Conservation (phyloP, 2,797 vertebrate genomes). For the Monodelphis domestica region DNA sequence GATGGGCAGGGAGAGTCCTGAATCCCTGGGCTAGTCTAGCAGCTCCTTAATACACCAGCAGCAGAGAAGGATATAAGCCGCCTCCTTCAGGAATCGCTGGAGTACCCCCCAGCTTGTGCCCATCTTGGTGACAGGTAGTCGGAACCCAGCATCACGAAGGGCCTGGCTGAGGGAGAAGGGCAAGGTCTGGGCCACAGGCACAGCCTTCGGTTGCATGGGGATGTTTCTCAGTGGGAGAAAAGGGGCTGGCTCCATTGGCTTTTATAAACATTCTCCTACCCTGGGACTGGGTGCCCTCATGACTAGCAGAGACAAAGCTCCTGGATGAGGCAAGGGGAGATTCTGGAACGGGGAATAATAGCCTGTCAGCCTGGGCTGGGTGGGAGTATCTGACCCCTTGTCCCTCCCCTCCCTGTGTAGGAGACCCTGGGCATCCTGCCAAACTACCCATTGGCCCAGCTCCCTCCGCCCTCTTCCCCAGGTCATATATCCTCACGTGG, state of each 20-base stretch:
- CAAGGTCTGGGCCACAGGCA: slow-evolving; percentile 83
- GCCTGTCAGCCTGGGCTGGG: slow-evolving; percentile 67
- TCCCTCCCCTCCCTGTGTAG: background rate
- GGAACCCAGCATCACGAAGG: slow-evolving; percentile 83
- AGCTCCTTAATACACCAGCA: slow-evolving; percentile 95
- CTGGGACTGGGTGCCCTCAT: slow-evolving; percentile 50
- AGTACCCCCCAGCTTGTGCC: slow-evolving; percentile 75
- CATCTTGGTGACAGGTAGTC: slow-evolving; percentile 78
- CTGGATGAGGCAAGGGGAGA: slow-evolving; percentile 35
- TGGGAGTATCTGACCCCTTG: slow-evolving; percentile 19
- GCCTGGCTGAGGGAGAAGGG: slow-evolving; percentile 76
- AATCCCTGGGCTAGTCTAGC: slow-evolving; percentile 86
- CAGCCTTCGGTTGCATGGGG: slow-evolving; percentile 51
- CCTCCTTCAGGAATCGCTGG: slow-evolving; percentile 88
- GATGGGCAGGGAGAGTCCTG: background rate
- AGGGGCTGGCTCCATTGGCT: slow-evolving; percentile 44
- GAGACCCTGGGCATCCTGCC: background rate
- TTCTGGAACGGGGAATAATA: background rate
- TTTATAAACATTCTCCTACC: slow-evolving; percentile 65
- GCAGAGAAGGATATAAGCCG: slow-evolving; percentile 92
- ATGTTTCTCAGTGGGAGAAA: slow-evolving; percentile 36
- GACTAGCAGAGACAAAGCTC: slow-evolving; percentile 63
- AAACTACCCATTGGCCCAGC: background rate
- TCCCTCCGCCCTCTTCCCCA: background rate
- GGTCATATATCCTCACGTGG: background rate